Conservation (phyloP, 23 tunicate genomes). For the Pegea sp. region DNA sequence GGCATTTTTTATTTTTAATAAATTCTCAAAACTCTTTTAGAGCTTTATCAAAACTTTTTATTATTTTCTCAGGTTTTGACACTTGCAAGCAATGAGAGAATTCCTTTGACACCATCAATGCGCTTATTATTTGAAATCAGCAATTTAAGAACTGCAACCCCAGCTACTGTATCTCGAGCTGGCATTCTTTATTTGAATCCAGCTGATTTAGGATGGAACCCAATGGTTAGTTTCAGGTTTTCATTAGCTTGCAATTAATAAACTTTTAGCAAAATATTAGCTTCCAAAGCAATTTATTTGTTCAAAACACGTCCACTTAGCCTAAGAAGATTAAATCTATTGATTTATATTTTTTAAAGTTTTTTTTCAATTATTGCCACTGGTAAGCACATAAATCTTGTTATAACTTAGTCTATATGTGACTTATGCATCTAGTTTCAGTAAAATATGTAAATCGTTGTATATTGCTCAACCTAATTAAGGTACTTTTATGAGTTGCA, state of each 20-base stretch:
- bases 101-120: slow-evolving; percentile 93
- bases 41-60: too few species aligned
- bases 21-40: too few species aligned
- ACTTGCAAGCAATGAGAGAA: slow-evolving; percentile 87
- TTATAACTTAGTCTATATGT: too few species aligned
- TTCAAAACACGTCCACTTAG: too few species aligned
- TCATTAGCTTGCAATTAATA: too few species aligned
- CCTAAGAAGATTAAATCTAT: background rate
- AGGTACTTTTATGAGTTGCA: too few species aligned
- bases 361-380: background rate
- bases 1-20: too few species aligned
- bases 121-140: slow-evolving; percentile 86
- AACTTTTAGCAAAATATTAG: background rate
- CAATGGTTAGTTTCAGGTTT: slow-evolving; percentile 73
- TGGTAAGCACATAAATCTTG: too few species aligned
- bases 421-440: too few species aligned
- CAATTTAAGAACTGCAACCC: slow-evolving; percentile 94
- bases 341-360: background rate
- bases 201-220: slow-evolving; percentile 98
- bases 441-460: too few species aligned
- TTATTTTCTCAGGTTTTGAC: slow-evolving; percentile 45
- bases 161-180: slow-evolving; percentile 96
- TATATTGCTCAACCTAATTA: too few species aligned
- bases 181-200: slow-evolving; percentile 92
- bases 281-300: too few species aligned